Evolutionary conservation across 2,888 invertebrate genomes (phyloP).

Genomic region (Dryobota labecula): DNA sequence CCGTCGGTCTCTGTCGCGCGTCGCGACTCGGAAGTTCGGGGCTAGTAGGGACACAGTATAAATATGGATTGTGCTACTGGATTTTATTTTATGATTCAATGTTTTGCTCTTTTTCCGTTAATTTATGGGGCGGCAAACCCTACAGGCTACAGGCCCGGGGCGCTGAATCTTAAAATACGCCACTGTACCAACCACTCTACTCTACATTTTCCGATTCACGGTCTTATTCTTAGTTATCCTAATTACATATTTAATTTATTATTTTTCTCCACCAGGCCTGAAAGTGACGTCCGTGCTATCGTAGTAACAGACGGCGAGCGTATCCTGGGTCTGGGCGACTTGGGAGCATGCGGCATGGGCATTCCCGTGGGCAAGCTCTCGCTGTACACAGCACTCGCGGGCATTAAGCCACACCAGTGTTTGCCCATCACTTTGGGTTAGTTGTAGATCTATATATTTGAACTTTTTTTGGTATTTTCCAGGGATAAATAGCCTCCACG

Average conservation of each 20-base stretch:
- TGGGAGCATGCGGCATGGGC: conserved; percentile 99
- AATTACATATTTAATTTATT: background rate
- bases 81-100: no score
- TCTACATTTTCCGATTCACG: background rate
- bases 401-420: conserved; percentile 98
- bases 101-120: no score
- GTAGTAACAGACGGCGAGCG: conserved; percentile 99
- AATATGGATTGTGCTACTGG: no score
- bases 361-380: conserved; percentile 99
- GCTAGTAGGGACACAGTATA: no score
- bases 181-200: no score
- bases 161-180: no score
- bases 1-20: no score
- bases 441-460: conserved; percentile 11
- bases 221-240: background rate
- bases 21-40: no score
- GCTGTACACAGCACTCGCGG: conserved; percentile 98
- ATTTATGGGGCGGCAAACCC: no score
- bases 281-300: conserved; percentile 95
- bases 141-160: no score
- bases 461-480: background rate
- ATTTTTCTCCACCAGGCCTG: conserved; percentile 92
- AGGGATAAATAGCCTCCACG: background rate
- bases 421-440: conserved; percentile 97
- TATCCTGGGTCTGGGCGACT: conserved; percentile 98